A percentile compares a stretch with the other conserved stretches of the same genome.
These are phyloP conservation scores for Cottoperca gobio DNA, from an alignment of 2,797 vertebrate genomes.

Conservation along the genomic window DNA sequence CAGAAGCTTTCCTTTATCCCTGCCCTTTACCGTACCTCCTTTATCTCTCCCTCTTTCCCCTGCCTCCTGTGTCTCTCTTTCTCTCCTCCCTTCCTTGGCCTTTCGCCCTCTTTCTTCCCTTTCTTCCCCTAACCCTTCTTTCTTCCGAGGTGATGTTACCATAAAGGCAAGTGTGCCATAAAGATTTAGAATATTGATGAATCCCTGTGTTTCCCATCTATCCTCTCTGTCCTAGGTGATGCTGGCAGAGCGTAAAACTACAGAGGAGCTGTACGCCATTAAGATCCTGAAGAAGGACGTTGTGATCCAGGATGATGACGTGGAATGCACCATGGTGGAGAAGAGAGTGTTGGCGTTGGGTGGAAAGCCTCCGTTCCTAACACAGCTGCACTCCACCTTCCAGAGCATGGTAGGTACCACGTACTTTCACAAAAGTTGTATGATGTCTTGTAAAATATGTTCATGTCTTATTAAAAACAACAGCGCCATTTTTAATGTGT, in stretches of 20 bases:
- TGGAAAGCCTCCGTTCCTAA: conserved; percentile 95
- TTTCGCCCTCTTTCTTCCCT: neutral
- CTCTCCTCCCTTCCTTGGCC: neutral
- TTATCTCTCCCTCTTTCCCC: neutral
- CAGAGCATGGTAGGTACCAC: conserved; percentile 90
- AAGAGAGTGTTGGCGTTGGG: conserved; percentile 94
- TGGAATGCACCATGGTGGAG: conserved; percentile 99
- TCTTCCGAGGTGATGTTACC: conserved; percentile 9
- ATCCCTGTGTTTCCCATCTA: conserved; percentile 14
- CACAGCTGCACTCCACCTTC: conserved; percentile 96
- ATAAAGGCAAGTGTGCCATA: conserved; percentile 10
- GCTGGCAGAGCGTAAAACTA: conserved; percentile 94
- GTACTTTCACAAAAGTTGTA: neutral
- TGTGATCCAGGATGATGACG: conserved; percentile 96
- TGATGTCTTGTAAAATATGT: accelerated
- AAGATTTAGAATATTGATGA: conserved; percentile 38
- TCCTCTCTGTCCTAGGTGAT: conserved; percentile 87
- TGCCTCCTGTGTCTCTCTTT: neutral
- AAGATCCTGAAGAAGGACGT: conserved; percentile 99
- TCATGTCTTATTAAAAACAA: neutral
- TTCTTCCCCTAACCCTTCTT: neutral
- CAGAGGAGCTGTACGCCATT: conserved; percentile 93
- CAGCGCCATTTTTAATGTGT: neutral
- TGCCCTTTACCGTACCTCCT: conserved; percentile 17
- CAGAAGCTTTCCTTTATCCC: conserved; percentile 32